A percentile compares a stretch with the other conserved stretches of the same genome.
Evolutionary conservation across 2,888 invertebrate genomes (phyloP).

Genomic region (Reticulitermes lucifugus): DNA sequence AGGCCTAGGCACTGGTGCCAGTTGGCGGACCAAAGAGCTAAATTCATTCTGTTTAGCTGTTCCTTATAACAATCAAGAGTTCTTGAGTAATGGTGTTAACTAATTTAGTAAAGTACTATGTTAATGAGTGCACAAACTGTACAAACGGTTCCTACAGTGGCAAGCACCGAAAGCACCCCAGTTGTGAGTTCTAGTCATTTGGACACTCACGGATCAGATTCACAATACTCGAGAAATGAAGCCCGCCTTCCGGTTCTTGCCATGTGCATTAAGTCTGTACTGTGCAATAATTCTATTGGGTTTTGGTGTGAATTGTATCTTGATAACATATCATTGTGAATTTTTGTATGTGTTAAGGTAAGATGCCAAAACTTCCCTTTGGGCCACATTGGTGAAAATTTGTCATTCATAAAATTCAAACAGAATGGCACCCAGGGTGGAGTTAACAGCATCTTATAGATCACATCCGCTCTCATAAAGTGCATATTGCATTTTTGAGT

Average conservation of each 20-base stretch:
- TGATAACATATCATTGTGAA: slow-evolving; percentile 55
- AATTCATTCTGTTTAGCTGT: slow-evolving; percentile 51
- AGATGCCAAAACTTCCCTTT: slow-evolving; percentile 52
- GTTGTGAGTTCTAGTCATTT: not conserved
- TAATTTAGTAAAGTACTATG: slow-evolving; percentile 50
- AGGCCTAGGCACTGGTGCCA: slow-evolving; percentile 46
- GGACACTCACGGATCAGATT: not conserved
- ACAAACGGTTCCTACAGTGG: slow-evolving; percentile 54
- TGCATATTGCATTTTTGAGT: slow-evolving; percentile 54
- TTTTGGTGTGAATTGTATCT: slow-evolving; percentile 55
- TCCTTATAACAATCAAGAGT: slow-evolving; percentile 51
- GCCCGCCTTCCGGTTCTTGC: slow-evolving; percentile 52
- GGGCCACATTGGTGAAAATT: not conserved
- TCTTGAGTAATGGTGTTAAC: slow-evolving; percentile 50
- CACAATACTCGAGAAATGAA: slow-evolving; percentile 30
- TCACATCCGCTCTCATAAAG: slow-evolving; percentile 52
- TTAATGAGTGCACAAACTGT: slow-evolving; percentile 53
- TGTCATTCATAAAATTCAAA: not conserved
- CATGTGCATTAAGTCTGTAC: slow-evolving; percentile 55
- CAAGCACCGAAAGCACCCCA: slow-evolving; percentile 50
- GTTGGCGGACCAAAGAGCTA: slow-evolving; percentile 47
- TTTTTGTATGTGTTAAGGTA: slow-evolving; percentile 54
- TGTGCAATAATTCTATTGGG: slow-evolving; percentile 54
- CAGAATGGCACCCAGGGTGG: slow-evolving; percentile 33
- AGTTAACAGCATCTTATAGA: slow-evolving; percentile 52